Evolutionary conservation across 2,888 invertebrate genomes (phyloP).

Genomic region (Thecophora atra): DNA sequence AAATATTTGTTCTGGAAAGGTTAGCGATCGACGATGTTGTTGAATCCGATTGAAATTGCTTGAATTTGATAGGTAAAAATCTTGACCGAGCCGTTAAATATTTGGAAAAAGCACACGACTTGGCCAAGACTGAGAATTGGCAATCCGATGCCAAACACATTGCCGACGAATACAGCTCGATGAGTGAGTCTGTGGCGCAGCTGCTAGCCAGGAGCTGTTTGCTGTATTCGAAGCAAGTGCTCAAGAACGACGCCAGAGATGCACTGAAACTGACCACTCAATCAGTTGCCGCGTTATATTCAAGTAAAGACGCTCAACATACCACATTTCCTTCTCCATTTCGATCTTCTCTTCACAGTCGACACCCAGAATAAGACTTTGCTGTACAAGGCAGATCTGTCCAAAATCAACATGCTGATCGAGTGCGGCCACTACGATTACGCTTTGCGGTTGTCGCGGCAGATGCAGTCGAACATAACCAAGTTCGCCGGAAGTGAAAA

Average conservation of each 20-base stretch:
- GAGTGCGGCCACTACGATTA: background rate
- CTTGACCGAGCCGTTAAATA: background rate
- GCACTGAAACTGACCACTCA: background rate
- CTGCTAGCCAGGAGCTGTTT: background rate
- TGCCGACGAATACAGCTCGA: background rate
- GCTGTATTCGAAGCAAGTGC: background rate
- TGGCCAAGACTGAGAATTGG: constrained; percentile 10
- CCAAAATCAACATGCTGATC: constrained; percentile 4
- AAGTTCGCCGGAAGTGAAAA: background rate
- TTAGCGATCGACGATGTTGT: constrained; percentile 12
- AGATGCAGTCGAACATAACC: constrained; percentile 2
- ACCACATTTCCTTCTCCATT: background rate
- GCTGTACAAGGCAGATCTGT: background rate
- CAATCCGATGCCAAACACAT: background rate
- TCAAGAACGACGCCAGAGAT: background rate
- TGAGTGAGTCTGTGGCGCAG: constrained; percentile 1
- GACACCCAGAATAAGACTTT: background rate
- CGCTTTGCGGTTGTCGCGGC: background rate
- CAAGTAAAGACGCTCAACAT: background rate
- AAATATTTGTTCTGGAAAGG: constrained; percentile 40
- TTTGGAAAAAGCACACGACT: background rate
- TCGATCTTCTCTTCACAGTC: background rate
- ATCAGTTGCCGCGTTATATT: background rate
- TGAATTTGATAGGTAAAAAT: background rate
- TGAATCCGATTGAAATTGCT: background rate